Evolutionary conservation across 2,797 vertebrate species (phyloP).

Genomic region (Gobionotothen gibberifrons): DNA sequence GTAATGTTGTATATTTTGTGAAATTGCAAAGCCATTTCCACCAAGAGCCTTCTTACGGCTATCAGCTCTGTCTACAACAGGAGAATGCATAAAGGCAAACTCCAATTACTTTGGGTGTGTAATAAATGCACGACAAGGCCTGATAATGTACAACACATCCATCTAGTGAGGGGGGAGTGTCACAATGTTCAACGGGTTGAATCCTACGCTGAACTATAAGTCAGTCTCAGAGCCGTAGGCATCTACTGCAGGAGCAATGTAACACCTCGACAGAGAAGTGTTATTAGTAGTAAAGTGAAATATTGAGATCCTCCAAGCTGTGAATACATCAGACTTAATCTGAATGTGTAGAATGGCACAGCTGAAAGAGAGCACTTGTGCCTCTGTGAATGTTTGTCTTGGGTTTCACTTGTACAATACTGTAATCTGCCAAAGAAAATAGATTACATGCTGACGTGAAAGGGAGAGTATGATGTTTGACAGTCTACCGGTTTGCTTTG

Average conservation of each 20-base stretch:
- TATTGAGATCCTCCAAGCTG: conserved; percentile 41
- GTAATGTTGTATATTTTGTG: background rate
- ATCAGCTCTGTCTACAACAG: background rate
- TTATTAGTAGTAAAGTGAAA: conserved; percentile 62
- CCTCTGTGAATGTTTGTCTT: conserved; percentile 2
- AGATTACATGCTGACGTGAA: conserved; percentile 29
- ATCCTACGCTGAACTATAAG: conserved; percentile 50
- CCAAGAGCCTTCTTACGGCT: background rate
- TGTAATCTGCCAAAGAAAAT: conserved; percentile 26
- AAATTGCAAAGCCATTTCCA: background rate
- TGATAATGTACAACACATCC: conserved; percentile 44
- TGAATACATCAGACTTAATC: conserved; percentile 55
- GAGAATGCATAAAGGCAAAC: conserved; percentile 28
- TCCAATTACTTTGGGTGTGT: conserved; percentile 32
- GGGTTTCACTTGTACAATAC: conserved; percentile 2
- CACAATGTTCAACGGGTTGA: conserved; percentile 40
- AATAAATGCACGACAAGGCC: conserved; percentile 31
- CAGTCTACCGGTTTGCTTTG: conserved; percentile 43
- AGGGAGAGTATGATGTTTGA: conserved; percentile 21
- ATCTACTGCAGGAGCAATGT: conserved; percentile 33
- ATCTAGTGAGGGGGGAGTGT: conserved; percentile 28
- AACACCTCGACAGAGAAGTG: conserved; percentile 48
- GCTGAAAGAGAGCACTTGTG: conserved; percentile 14
- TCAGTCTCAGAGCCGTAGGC: conserved; percentile 42
- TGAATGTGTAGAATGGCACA: conserved; percentile 17